Base-by-base conservation (phyloP, 2,113 vertebrate species). In the Hystrix brachyura region DNA sequence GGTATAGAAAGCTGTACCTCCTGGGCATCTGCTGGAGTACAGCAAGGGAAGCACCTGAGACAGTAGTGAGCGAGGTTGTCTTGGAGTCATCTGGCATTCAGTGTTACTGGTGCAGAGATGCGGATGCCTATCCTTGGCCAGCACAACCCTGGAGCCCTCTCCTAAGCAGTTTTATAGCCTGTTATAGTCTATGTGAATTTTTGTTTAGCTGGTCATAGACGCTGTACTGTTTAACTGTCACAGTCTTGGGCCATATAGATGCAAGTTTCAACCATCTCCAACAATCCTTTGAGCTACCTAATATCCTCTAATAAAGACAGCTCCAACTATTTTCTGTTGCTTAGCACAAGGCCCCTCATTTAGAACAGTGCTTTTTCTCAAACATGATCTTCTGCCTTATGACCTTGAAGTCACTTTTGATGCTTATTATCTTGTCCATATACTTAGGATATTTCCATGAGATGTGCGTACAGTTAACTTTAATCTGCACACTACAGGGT, bases 381-480 rank as follows among this genome's bases (percentile, higher is more conserved):
- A 51, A 87, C 18, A 51, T 81, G 57, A 67, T 80, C 69, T 25
- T 95, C 34, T 72, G n/a, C 43, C 57, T 86, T 86, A 11, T 51
- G 67, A 65, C 87, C 32, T 83, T 79, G 79, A 87, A 87, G 57
- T 71, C 32, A 55, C 94, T 93, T 84, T 88, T 91, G 65, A 92
- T 79, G 72, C 53, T 94, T 84, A 15, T 81, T 94, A 85, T 91
- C 60, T 82, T 94, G 67, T 90, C 43, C 21, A 34, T 88, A 71
- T 78, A 95, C 5, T 93, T 93, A 92, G 43, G 89, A 65, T 94
- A 96, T 71, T 97, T 95, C 60, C 71, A 25, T 87, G 62, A 90
- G 78, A 69, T 46, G 55, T 85, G 60, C 79, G 21, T 88, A 59
- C 43, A 72, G 32, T 83, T 94, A 57, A 57, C 76, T 90, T 90